phyloP scores from a whole-genome alignment of 2,888 invertebrate species.

The Nemotelus nigrinus region DNA sequence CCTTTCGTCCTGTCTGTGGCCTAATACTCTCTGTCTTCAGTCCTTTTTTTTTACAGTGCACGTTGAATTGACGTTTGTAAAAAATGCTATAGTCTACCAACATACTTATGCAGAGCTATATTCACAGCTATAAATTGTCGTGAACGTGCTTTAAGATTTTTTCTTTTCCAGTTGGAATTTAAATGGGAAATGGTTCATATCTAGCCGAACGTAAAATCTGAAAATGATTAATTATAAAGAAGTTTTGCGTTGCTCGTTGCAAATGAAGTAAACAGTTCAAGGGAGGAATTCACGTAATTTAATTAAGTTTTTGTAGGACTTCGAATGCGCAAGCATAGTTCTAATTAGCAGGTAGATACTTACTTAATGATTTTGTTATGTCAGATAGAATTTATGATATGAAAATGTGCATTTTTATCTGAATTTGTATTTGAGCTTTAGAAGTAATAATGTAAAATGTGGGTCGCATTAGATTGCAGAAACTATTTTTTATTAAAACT shows the following conservation, averaged over 20 bases:
- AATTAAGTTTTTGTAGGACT: background rate
- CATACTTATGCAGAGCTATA: background rate
- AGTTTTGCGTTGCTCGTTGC: background rate
- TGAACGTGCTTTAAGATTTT: conserved; percentile 16
- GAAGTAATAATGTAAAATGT: too few relatives aligned
- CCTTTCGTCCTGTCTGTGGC: conserved; percentile 39
- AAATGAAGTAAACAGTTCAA: conserved; percentile 15
- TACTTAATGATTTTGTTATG: too few relatives aligned
- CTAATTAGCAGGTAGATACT: too few relatives aligned
- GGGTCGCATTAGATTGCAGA: too few relatives aligned
- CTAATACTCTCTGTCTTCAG: conserved; percentile 30
- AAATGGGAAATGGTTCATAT: background rate
- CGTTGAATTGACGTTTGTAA: conserved; percentile 20
- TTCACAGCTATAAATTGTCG: background rate
- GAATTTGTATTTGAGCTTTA: too few relatives aligned
- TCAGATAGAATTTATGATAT: too few relatives aligned
- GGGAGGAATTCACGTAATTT: conserved; percentile 13
- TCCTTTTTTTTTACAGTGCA: conserved; percentile 12
- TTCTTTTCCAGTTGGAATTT: conserved; percentile 16
- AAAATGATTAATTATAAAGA: conserved; percentile 30
- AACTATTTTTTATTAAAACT: too few relatives aligned
- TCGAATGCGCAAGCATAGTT: too few relatives aligned
- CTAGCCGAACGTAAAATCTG: conserved; percentile 3
- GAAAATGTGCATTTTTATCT: too few relatives aligned
- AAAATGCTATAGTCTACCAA: background rate